phyloP scores from a whole-genome alignment of 2,113 vertebrate species.

The Vulpes lagopus region DNA sequence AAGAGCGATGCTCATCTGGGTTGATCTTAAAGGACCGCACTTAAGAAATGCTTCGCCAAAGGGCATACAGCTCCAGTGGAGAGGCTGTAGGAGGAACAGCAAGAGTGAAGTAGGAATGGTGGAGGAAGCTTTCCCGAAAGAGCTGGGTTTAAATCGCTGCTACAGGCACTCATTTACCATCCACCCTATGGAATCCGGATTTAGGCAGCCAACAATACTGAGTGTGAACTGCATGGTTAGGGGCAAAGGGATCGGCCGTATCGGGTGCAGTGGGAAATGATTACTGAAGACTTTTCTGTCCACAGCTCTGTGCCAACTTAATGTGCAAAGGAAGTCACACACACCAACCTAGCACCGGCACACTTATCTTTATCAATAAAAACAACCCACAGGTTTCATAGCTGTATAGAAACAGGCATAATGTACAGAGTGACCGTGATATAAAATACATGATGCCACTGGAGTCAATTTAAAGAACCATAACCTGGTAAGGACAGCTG shows the following conservation, averaged over 20 bases:
- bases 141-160: not conserved
- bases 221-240: rapidly evolving
- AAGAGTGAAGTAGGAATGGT: rapidly evolving
- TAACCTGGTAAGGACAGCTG: not conserved
- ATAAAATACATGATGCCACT: not conserved
- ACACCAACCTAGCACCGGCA: not conserved
- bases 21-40: not conserved
- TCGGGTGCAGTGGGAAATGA: not conserved
- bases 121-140: not conserved
- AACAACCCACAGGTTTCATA: not conserved
- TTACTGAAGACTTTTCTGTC: not conserved
- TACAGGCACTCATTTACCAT: rapidly evolving
- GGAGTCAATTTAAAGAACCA: not conserved
- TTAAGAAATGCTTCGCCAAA: not conserved
- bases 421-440: no score
- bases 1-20: not conserved
- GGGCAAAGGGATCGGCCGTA: rapidly evolving
- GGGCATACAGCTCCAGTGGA: rapidly evolving
- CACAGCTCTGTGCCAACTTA: no score
- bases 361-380: not conserved
- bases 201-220: rapidly evolving
- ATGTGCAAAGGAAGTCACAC: not conserved
- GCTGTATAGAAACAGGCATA: not conserved
- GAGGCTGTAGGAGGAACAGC: rapidly evolving
- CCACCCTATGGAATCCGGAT: rapidly evolving